Evolutionary conservation across 2,113 vertebrate genomes (phyloP).

Genomic region (Heloderma charlesbogerti): DNA sequence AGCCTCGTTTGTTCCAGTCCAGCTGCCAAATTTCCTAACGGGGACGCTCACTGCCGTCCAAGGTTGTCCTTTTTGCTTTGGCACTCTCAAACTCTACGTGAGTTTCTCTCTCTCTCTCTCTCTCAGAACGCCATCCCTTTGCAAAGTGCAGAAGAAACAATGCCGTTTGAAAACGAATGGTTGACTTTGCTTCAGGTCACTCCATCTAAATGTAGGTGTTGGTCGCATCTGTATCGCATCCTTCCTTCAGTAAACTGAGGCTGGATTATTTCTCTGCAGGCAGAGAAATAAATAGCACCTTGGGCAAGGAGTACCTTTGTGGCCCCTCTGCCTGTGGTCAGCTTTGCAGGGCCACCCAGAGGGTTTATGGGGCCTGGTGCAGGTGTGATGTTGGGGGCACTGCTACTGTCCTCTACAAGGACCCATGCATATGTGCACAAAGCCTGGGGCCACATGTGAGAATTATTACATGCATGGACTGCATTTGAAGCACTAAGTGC

Average conservation of each 20-base stretch:
- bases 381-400: no score
- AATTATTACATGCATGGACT: no score
- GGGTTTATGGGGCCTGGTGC: no score
- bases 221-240: not conserved
- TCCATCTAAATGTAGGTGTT: not conserved
- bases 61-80: constrained; percentile 2
- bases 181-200: constrained; percentile 5
- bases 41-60: constrained; percentile 60
- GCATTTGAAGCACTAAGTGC: no score
- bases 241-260: not conserved
- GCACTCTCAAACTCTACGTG: constrained; percentile 28
- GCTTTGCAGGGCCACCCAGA: no score
- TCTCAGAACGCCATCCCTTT: constrained; percentile 40
- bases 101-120: constrained; percentile 32
- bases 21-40: constrained; percentile 68
- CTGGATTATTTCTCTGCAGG: not conserved
- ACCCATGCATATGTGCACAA: no score
- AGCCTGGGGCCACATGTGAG: no score
- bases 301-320: no score
- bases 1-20: constrained; percentile 52
- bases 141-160: constrained; percentile 34
- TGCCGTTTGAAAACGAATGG: constrained; percentile 18
- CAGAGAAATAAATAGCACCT: no score
- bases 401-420: no score
- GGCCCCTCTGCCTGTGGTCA: no score